Conservation (phyloP, 2,113 vertebrate genomes). For the Orientallactaga bullata region DNA sequence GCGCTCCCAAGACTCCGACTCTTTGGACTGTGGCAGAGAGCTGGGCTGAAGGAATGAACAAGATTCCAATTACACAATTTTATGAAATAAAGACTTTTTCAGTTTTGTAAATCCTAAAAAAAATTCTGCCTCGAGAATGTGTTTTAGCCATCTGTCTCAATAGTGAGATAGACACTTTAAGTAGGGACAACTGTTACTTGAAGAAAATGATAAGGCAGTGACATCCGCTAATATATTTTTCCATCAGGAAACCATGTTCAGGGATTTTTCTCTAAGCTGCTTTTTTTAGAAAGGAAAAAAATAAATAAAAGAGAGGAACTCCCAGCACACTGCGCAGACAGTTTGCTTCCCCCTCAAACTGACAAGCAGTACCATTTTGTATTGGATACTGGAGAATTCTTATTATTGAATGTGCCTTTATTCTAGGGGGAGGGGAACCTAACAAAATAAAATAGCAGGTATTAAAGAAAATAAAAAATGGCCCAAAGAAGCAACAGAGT, state of each 20-base stretch:
- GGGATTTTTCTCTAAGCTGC: conserved; percentile 80
- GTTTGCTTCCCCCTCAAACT: conserved; percentile 77
- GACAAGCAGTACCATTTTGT: conserved; percentile 74
- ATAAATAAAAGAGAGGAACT: conserved; percentile 55
- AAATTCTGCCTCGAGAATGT: not conserved
- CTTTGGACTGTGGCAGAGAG: not conserved
- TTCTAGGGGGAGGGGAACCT: not conserved
- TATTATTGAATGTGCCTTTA: conserved; percentile 71
- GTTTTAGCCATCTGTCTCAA: not conserved
- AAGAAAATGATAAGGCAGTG: conserved; percentile 73
- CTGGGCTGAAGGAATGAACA: not conserved
- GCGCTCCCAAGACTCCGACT: not conserved
- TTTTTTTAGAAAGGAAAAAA: conserved; percentile 2
- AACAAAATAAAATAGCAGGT: conserved; percentile 63
- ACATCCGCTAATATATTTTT: conserved; percentile 80
- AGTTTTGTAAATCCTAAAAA: conserved; percentile 8
- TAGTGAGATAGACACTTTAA: conserved; percentile 19
- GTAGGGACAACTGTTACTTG: conserved; percentile 70
- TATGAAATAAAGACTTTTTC: not conserved
- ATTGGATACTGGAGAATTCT: conserved; percentile 63
- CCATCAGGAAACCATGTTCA: conserved; percentile 73
- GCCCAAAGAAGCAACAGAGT: not conserved
- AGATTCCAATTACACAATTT: not conserved
- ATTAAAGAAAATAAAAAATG: conserved; percentile 68
- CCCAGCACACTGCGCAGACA: conserved; percentile 74